phyloP scores from a whole-genome alignment of 2,888 invertebrate species.

The Noctua janthina region DNA sequence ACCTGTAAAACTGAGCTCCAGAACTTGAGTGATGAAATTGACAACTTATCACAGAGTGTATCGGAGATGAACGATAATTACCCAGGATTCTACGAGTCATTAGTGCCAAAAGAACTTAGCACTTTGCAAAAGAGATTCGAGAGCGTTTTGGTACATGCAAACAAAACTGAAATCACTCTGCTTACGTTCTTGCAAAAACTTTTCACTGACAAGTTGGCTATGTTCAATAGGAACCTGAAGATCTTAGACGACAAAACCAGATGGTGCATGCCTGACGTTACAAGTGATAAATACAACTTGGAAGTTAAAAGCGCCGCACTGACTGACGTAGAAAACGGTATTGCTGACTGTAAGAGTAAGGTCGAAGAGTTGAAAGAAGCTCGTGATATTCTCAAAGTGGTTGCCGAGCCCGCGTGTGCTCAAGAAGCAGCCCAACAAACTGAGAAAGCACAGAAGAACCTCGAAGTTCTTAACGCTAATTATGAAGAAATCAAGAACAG shows the following conservation, averaged over 20 bases:
- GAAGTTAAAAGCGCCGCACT: constrained; percentile 97
- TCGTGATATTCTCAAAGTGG: constrained; percentile 92
- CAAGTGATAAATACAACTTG: constrained; percentile 97
- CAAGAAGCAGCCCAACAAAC: constrained; percentile 92
- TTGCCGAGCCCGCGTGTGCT: constrained; percentile 93
- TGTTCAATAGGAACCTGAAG: constrained; percentile 94
- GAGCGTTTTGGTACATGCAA: constrained; percentile 93
- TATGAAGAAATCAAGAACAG: constrained; percentile 92
- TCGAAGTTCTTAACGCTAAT: constrained; percentile 92
- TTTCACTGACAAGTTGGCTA: constrained; percentile 95
- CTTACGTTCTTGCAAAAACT: constrained; percentile 96
- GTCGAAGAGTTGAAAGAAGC: constrained; percentile 93
- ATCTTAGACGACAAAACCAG: constrained; percentile 96
- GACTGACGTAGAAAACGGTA: constrained; percentile 93
- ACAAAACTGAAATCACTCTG: constrained; percentile 95
- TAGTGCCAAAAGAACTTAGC: constrained; percentile 95
- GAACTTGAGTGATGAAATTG: constrained; percentile 92
- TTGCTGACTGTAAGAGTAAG: constrained; percentile 92
- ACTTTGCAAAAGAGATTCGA: constrained; percentile 96
- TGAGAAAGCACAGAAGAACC: constrained; percentile 92
- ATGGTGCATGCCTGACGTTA: constrained; percentile 97
- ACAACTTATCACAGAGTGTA: constrained; percentile 92
- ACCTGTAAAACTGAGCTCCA: constrained; percentile 93
- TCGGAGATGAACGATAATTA: constrained; percentile 93
- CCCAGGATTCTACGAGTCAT: constrained; percentile 94